Percentiles rank a stretch among this genome's conserved stretches.
These are phyloP conservation scores for Pogonus chalceus DNA, from an alignment of 1,140 invertebrate genomes.

Conservation along the genomic window DNA sequence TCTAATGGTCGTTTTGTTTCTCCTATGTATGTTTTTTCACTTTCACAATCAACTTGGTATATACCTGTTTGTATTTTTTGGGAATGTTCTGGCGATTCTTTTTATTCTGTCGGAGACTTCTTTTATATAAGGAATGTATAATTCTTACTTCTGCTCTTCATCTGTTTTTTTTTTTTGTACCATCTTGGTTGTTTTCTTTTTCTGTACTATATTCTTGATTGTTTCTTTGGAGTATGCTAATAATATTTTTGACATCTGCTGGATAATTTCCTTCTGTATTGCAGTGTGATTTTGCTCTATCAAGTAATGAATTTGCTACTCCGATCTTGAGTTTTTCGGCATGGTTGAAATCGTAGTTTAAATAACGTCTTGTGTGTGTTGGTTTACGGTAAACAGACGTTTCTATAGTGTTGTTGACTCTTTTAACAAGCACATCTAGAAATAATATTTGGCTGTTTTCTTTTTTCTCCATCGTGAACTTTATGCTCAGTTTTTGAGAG, in stretches of 20 bases:
- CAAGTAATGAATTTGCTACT: background rate
- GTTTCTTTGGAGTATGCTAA: background rate
- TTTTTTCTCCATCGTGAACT: constrained; percentile 21
- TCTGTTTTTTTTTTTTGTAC: background rate
- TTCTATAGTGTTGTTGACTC: background rate
- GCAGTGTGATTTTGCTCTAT: background rate
- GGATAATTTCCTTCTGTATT: background rate
- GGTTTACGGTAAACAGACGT: background rate
- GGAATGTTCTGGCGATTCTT: too few species aligned
- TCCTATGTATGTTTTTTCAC: too few species aligned
- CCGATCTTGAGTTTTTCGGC: background rate
- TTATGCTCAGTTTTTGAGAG: constrained; percentile 7
- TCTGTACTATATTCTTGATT: background rate
- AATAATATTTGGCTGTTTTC: background rate
- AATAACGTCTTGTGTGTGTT: constrained; percentile 2
- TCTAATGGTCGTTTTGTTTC: too few species aligned
- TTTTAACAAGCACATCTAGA: constrained; percentile 11
- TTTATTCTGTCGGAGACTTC: background rate
- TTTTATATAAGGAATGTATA: background rate
- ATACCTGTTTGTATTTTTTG: too few species aligned
- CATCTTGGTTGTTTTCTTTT: background rate
- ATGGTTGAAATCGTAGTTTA: background rate
- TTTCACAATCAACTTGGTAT: too few species aligned
- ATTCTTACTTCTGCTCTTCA: background rate
- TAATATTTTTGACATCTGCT: background rate